Evolutionary conservation across 2,888 invertebrate species (phyloP).

Genomic region (Ormyrus rosae): DNA sequence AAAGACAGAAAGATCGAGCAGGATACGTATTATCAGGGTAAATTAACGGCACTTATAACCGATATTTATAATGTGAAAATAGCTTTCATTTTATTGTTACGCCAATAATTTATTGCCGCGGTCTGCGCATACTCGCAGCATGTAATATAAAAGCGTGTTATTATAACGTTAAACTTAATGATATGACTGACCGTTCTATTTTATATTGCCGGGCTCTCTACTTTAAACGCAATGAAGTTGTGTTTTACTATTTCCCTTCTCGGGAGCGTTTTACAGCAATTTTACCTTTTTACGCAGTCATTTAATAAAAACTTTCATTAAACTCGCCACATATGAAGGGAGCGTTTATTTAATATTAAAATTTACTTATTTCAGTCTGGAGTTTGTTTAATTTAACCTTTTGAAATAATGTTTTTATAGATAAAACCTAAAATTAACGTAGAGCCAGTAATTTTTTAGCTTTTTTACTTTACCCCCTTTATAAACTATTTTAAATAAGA

Average conservation of each 20-base stretch:
- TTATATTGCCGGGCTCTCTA: constrained; percentile 17
- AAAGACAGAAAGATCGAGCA: constrained; percentile 12
- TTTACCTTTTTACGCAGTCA: no score
- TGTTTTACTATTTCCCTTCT: constrained; percentile 32
- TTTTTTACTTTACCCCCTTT: no score
- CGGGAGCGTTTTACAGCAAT: background rate
- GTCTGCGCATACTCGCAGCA: background rate
- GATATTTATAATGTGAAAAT: constrained; percentile 43
- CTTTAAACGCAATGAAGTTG: background rate
- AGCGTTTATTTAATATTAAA: no score
- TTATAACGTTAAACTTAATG: constrained; percentile 42
- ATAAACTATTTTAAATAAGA: no score
- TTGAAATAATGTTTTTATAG: no score
- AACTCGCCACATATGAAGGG: no score
- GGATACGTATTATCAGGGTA: background rate
- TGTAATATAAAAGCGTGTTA: constrained; percentile 5
- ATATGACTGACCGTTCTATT: constrained; percentile 36
- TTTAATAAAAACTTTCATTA: no score
- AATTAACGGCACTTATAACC: background rate
- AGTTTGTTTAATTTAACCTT: no score
- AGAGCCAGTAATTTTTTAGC: no score
- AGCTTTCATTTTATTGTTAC: constrained; percentile 26
- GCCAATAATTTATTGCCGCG: constrained; percentile 28
- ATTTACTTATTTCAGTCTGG: no score
- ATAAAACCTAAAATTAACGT: no score